Evolutionary conservation across 2,888 invertebrate species (phyloP).

Genomic region (Altica lythri): DNA sequence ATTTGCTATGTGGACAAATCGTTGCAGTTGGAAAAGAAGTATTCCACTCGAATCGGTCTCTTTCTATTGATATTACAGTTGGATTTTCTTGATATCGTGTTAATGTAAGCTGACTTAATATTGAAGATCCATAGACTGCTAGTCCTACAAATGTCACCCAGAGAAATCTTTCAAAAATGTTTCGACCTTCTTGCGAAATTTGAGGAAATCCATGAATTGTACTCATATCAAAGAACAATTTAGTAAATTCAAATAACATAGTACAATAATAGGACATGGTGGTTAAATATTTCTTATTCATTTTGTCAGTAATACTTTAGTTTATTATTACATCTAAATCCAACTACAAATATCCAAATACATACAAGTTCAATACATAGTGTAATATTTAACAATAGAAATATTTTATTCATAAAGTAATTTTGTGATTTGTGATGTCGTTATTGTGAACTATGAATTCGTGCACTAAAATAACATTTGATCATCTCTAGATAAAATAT

Average conservation of each 20-base stretch:
- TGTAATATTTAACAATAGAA: too few relatives aligned
- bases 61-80: conserved; percentile 74
- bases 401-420: too few relatives aligned
- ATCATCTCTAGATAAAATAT: too few relatives aligned
- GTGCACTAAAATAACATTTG: too few relatives aligned
- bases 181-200: conserved; percentile 42
- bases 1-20: conserved; percentile 65
- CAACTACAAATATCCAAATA: too few relatives aligned
- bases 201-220: conserved; percentile 52
- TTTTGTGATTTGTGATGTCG: too few relatives aligned
- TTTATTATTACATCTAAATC: too few relatives aligned
- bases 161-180: conserved; percentile 46
- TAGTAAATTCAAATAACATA: conserved; percentile 21
- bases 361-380: too few relatives aligned
- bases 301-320: too few relatives aligned
- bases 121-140: conserved; percentile 47
- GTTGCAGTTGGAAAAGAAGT: conserved; percentile 72
- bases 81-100: conserved; percentile 70
- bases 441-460: too few relatives aligned
- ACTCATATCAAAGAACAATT: conserved; percentile 46
- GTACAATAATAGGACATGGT: background rate
- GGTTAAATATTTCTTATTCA: too few relatives aligned
- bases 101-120: conserved; percentile 64
- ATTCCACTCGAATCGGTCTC: conserved; percentile 73
- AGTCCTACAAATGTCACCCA: conserved; percentile 47